Percentiles rank a stretch among this genome's conserved stretches.
These are phyloP conservation scores for Perizoma flavofasciatum DNA, from an alignment of 2,888 invertebrate species.

Conservation along the genomic window DNA sequence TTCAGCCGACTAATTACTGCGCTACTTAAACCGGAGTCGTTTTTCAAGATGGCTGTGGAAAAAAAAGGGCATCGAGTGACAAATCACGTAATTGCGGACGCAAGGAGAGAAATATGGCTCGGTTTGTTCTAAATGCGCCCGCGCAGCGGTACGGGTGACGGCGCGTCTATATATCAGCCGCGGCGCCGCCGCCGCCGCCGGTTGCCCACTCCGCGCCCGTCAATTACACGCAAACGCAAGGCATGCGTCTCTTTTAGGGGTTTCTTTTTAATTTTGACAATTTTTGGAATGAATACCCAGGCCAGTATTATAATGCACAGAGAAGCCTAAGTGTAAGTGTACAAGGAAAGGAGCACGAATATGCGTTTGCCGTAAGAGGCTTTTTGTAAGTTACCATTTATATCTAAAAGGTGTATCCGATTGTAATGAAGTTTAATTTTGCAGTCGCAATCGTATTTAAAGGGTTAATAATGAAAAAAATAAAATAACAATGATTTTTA, in stretches of 20 bases:
- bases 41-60: constrained; percentile 65
- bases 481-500: too few species aligned
- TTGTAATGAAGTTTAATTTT: too few species aligned
- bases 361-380: too few species aligned
- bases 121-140: constrained; percentile 78
- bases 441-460: too few species aligned
- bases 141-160: constrained; percentile 60
- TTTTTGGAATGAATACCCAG: neutral
- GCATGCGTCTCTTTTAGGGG: constrained; percentile 49
- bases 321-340: too few species aligned
- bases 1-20: constrained; percentile 75
- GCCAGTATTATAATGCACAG: neutral
- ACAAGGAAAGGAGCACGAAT: too few species aligned
- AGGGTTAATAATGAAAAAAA: too few species aligned
- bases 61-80: constrained; percentile 73
- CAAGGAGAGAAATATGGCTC: constrained; percentile 78
- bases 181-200: constrained; percentile 52
- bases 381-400: too few species aligned
- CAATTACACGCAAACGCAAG: constrained; percentile 62
- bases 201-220: too few species aligned
- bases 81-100: constrained; percentile 82
- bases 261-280: constrained; percentile 39
- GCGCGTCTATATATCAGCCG: constrained; percentile 61
- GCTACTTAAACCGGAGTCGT: constrained; percentile 69
- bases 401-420: too few species aligned